Evolutionary conservation across 2,113 vertebrate species (phyloP), one percentile per base, ranked within the genome.

Genomic region (Xenopus laevis): DNA sequence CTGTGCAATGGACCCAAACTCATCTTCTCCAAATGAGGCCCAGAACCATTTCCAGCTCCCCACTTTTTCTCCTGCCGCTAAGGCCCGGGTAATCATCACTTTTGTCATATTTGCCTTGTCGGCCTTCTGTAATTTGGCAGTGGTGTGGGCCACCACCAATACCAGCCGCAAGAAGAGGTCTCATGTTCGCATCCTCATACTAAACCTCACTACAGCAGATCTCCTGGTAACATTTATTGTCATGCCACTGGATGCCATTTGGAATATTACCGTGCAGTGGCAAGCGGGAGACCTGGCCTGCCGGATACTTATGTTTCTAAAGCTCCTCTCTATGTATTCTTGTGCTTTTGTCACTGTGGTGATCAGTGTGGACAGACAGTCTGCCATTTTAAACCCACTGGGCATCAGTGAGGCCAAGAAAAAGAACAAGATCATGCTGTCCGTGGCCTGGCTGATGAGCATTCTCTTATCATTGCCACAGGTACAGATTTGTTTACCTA

Each of bases 241-340:
- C 74, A 95, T 95, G 94, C 94, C 94, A 0, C 84, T 95, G 80
- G 94, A 95, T 0, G 94, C 93, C 0, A 75, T 80, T 78, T 95
- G 94, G 94, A 95, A 95, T 82, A 88, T 95, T 81, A 95, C 92
- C 0, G 88, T 95, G 78, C 92, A 94, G 87, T 95, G 94, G 94
- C 80, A 83, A 78, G 94, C 88, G 0, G 94, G 92, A 0, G 93
- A 94, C 64, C 65, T 83, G 68, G 88, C 90, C 81, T 95, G 94
- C 80, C 84, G 92, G 60, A 77, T 93, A 46, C 87, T 95, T 27
- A 95, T 95, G 94, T 95, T 92, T 82, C 79, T 95, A 30, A 94
- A 92, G 33, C 90, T 95, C 23, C 84, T 93, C 82, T 92, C 94
- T 13, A 95, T 95, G 93, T 93, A 94, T 16, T 92, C 93, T 9